Conservation (phyloP, 2,113 vertebrate genomes). For the Haemorhous mexicanus region DNA sequence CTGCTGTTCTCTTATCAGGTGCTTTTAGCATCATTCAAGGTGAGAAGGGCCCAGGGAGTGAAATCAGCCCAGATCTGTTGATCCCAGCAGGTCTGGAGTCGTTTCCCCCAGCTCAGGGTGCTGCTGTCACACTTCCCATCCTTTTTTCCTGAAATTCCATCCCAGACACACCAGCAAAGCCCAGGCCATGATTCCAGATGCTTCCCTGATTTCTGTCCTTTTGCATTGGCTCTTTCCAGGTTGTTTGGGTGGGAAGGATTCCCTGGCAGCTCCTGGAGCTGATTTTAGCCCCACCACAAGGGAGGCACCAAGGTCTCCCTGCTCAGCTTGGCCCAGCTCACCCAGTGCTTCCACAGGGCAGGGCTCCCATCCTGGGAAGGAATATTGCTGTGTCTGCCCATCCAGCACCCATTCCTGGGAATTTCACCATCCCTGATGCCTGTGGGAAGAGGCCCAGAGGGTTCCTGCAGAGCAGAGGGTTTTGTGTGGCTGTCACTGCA, state of each 20-base stretch:
- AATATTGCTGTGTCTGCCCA: background rate
- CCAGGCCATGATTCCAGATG: accelerated
- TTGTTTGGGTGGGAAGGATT: background rate
- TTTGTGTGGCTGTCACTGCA: background rate
- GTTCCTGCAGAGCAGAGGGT: background rate
- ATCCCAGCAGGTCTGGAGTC: background rate
- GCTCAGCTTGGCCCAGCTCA: background rate
- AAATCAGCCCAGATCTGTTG: background rate
- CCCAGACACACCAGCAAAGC: background rate
- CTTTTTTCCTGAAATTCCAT: background rate
- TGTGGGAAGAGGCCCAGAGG: background rate
- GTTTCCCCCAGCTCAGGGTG: background rate
- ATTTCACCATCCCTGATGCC: background rate
- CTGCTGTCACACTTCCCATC: background rate
- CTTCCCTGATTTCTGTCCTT: background rate
- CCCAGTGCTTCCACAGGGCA: accelerated
- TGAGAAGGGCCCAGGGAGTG: background rate
- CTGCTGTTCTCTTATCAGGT: background rate
- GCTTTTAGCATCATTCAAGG: background rate
- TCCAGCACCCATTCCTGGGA: background rate
- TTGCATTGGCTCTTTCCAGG: background rate
- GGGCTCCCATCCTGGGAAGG: background rate
- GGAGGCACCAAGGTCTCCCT: accelerated
- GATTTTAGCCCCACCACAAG: background rate
- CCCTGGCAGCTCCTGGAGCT: background rate